Percentiles rank a stretch among this genome's conserved stretches.
phyloP scores from a whole-genome alignment of 2,113 vertebrate genomes.

The Lontra canadensis region DNA sequence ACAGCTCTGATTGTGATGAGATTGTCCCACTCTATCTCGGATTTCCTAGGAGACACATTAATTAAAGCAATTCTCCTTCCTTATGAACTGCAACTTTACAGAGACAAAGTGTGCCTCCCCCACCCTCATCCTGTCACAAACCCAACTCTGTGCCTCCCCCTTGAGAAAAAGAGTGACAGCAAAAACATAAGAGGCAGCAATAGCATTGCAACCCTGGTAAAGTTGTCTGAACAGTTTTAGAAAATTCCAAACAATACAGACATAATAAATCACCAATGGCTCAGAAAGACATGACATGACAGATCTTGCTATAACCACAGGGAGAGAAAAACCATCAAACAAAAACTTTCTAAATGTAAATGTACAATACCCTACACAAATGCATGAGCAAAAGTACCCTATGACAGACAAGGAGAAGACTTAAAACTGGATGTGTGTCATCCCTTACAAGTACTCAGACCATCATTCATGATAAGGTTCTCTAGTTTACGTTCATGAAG shows the following conservation, averaged over 20 bases:
- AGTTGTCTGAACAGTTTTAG: slow-evolving; percentile 77
- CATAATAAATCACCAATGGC: slow-evolving; percentile 77
- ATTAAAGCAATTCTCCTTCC: slow-evolving; percentile 84
- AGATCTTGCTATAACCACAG: slow-evolving; percentile 65
- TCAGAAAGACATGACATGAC: slow-evolving; percentile 57
- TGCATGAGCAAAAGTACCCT: neutral
- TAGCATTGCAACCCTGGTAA: slow-evolving; percentile 48
- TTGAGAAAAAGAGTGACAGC: slow-evolving; percentile 68
- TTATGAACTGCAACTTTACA: slow-evolving; percentile 77
- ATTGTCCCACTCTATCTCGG: slow-evolving; percentile 76
- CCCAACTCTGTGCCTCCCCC: slow-evolving; percentile 67
- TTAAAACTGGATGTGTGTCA: neutral
- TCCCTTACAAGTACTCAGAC: neutral
- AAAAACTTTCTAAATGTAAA: slow-evolving; percentile 58
- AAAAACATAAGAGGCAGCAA: slow-evolving; percentile 75
- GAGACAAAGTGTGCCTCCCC: slow-evolving; percentile 38
- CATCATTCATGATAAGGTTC: neutral
- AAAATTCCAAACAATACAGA: slow-evolving; percentile 74
- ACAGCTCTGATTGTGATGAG: slow-evolving; percentile 78
- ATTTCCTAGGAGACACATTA: slow-evolving; percentile 82
- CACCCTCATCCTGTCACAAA: slow-evolving; percentile 28
- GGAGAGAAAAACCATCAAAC: slow-evolving; percentile 21
- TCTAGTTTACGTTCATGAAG: neutral
- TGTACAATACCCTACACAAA: neutral
- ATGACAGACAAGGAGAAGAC: neutral